phyloP scores from a whole-genome alignment of 2,888 invertebrate species.

The Drosophila affinis region DNA sequence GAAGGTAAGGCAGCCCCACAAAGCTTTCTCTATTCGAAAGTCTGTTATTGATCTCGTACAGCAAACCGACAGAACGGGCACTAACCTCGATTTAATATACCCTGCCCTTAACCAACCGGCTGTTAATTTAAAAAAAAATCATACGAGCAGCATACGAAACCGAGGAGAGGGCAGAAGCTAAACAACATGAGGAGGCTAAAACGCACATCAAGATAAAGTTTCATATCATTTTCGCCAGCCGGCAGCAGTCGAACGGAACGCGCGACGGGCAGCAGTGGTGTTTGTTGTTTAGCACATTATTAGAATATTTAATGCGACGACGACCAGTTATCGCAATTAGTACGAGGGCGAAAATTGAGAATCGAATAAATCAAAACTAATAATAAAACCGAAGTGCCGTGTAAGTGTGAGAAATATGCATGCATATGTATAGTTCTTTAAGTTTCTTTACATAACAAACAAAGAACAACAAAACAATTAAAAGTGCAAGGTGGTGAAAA shows the following conservation, averaged over 20 bases:
- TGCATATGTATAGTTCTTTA: too few species aligned
- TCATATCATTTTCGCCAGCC: constrained; percentile 68
- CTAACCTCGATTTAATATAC: neutral
- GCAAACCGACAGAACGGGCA: neutral
- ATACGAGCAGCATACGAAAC: constrained; percentile 25
- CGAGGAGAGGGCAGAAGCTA: constrained; percentile 29
- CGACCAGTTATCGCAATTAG: constrained; percentile 62
- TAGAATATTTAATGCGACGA: constrained; percentile 49
- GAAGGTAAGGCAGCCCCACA: neutral
- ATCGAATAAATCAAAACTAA: constrained; percentile 22
- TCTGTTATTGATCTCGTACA: neutral
- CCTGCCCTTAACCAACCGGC: constrained; percentile 21
- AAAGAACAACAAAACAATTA: constrained; percentile 21
- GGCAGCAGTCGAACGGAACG: constrained; percentile 43
- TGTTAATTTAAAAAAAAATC: constrained; percentile 5
- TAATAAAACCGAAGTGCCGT: constrained; percentile 28
- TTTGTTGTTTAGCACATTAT: constrained; percentile 14
- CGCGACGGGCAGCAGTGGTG: constrained; percentile 17
- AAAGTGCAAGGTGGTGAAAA: constrained; percentile 14
- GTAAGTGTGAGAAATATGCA: constrained; percentile 48
- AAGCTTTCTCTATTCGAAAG: neutral
- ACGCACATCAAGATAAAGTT: constrained; percentile 53
- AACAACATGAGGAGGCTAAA: constrained; percentile 46
- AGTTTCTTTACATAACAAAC: constrained; percentile 61
- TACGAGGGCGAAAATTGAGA: constrained; percentile 52